These are phyloP conservation scores for Mustela lutreola DNA, from an alignment of 2,113 vertebrate genomes.

Conservation along the genomic window DNA sequence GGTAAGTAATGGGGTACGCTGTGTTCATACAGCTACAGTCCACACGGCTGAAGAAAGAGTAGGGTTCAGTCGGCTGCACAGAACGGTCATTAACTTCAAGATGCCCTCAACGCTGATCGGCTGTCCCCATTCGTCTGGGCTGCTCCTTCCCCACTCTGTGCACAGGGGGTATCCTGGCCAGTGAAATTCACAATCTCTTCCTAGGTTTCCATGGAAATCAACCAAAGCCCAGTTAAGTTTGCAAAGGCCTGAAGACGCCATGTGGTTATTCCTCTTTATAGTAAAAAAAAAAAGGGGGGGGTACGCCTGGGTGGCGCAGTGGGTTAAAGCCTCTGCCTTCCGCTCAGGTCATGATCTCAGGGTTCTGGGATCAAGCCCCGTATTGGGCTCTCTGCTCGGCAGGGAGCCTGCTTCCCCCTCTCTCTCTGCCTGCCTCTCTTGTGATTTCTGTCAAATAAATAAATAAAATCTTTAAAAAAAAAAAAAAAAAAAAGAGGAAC, in stretches of 20 bases:
- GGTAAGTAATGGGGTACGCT: not conserved
- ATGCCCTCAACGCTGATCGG: not conserved
- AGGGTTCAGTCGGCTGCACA: not conserved
- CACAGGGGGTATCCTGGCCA: not conserved
- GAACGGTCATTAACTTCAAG: not conserved
- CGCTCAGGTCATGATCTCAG: too few species aligned
- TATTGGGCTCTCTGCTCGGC: too few species aligned
- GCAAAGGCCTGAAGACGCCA: not conserved
- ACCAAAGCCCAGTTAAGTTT: not conserved
- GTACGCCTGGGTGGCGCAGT: too few species aligned
- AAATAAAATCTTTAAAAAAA: too few species aligned
- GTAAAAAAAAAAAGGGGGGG: not conserved
- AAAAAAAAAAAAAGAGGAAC: not conserved
- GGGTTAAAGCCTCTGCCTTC: too few species aligned
- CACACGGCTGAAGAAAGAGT: not conserved
- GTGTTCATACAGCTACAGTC: not conserved
- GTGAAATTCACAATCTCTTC: not conserved
- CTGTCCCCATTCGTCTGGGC: not conserved
- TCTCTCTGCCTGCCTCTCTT: too few species aligned
- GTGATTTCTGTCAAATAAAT: too few species aligned
- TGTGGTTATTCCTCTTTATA: not conserved
- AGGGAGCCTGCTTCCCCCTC: too few species aligned
- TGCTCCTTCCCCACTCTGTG: not conserved
- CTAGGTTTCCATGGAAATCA: slow-evolving; percentile 46
- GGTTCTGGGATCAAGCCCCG: too few species aligned